Evolutionary conservation across 2,797 vertebrate genomes (phyloP), one percentile per base, ranked within the genome.

Genomic region (Ammospiza maritima): DNA sequence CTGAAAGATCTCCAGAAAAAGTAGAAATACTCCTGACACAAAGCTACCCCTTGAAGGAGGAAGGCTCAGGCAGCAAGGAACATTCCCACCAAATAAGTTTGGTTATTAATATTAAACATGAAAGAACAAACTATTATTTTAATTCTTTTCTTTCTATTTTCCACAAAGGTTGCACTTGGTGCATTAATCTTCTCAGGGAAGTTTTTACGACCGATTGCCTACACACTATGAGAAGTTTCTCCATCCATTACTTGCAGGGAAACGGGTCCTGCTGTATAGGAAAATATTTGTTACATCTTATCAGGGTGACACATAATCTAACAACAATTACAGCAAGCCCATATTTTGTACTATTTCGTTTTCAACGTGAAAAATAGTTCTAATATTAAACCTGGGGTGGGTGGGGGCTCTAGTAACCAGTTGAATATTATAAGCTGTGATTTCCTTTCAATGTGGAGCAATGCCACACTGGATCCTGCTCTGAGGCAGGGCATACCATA

Each of bases 211-310:
- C 96, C 95, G 48, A 98, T 98, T 97, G 97, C 98, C 97, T 72
- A 88, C 96, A 73, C 96, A 94, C 97, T 96, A 88, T 96, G 97
- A 97, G 97, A 98, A 98, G 98, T 97, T 97, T 97, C 97, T 97
- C 97, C 97, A 98, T 98, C 98, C 97, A 98, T 98, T 98, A 98
- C 97, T 91, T 23, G 85, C 93, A 93, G 87, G 93, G 97, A 97
- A 97, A 97, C 97, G 47, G 97, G 96, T 92, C 97, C 94, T 94
- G 92, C 96, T 94, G 96, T 95, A 96, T 96, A 97, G 96, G 97
- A 93, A 98, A 98, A 96, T 98, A 98, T 98, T 98, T 98, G 98
- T 98, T 98, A 98, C 97, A 98, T 98, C 98, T 98, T 98, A 98
- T 98, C 98, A 97, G 97, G 89, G 95, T 98, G 98, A 98, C 98